Evolutionary conservation across 2,113 vertebrate species (phyloP), one percentile per base, ranked within the genome.

Genomic region (Orycteropus afer): DNA sequence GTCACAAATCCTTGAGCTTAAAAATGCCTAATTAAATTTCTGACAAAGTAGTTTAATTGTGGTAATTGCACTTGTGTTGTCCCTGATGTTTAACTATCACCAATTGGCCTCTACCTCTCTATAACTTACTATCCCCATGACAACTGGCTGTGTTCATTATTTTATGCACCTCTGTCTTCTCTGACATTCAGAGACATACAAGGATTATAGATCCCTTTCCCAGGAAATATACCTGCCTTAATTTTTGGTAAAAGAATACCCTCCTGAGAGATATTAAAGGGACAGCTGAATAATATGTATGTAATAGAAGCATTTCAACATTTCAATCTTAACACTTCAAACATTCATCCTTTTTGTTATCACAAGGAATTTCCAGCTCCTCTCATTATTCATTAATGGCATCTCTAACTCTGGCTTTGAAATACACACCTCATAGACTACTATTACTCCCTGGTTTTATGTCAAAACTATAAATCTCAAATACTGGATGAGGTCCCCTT

Each of bases 21-120:
- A 93, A 79, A 87, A 84, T 23, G 90, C 22, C 71, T 95, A 73
- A 92, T 93, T 97, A 93, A 78, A 78, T 93, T 87, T 85, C 34
- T 94, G 73, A 7, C 45, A 90, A 73, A 90, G 32, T 55, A 88
- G 27, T 25, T 93, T 95, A 81, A 94, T 77, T 92, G 14, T 34
- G 40, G 17, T 93, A 93, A 93, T 88, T 95, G 65, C 32, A 82
- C 53, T 84, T n/a, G 29, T 4, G 13, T 18, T 90, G 27, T 71
- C 57, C 45, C 45, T 90, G 25, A 84, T 92, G 73, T 17, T 74
- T 77, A 71, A 49, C 51, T 95, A 42, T 53, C 90, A 47, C 34
- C 80, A 95, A 83, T 3, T 95, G 90, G 59, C n/a, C 81, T 87
- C 25, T 71, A 34, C 29, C 23, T 85, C 14, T 53, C 51, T 76